phyloP scores from a whole-genome alignment of 2,113 vertebrate species.

The Camelus dromedarius region DNA sequence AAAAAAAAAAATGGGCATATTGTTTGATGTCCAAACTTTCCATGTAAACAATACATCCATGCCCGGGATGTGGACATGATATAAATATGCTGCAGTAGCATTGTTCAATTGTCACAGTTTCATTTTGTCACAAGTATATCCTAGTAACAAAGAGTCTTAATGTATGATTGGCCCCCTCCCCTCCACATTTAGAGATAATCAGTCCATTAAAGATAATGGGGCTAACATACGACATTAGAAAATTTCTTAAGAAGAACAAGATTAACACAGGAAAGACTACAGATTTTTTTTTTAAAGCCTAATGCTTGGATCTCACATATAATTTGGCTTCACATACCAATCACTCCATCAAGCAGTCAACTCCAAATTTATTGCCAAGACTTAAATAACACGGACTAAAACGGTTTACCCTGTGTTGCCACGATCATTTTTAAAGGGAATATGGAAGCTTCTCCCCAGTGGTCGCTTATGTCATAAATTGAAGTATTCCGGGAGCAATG shows the following conservation, averaged over 20 bases:
- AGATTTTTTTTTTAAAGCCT: neutral
- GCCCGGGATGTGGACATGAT: neutral
- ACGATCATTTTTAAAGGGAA: neutral
- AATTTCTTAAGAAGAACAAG: neutral
- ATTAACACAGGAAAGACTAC: neutral
- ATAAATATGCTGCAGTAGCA: neutral
- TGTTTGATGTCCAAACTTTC: slow-evolving; percentile 39
- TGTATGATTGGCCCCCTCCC: neutral
- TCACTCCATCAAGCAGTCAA: neutral
- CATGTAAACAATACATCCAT: neutral
- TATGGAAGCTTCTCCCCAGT: no score
- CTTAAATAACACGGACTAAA: neutral
- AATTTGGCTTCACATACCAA: neutral
- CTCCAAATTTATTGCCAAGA: slow-evolving; percentile 4
- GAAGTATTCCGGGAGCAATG: neutral
- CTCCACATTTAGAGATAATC: neutral
- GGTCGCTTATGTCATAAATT: neutral
- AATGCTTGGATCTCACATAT: neutral
- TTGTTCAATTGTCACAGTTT: neutral
- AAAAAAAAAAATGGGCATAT: slow-evolving; percentile 21
- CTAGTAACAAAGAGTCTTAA: slow-evolving; percentile 13
- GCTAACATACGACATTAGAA: neutral
- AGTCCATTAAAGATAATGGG: neutral
- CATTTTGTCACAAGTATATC: neutral
- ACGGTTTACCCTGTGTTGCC: neutral